Evolutionary conservation across 2,113 vertebrate species (phyloP), one percentile per base, ranked within the genome.

Genomic region (Oncorhynchus keta): DNA sequence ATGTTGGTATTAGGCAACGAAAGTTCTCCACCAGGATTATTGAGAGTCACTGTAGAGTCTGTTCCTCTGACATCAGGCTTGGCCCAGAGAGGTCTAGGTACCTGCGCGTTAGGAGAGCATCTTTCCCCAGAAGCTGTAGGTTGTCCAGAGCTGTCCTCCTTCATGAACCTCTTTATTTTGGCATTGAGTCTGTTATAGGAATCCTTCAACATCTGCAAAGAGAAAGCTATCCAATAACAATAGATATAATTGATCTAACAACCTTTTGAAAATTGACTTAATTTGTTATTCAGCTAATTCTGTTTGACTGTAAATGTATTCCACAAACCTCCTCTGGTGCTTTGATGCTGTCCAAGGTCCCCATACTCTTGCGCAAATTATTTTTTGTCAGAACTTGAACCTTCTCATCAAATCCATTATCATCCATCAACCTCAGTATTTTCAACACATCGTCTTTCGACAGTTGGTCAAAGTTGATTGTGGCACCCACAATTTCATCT

Each of bases 81-180:
- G 32, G 85, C 57, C 24, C 78, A 68, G 20, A 55, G 72, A 18
- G 81, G 61, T 20, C 22, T 72, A 22, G 70, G 11, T 72, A 49
- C 55, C 3, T 76, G 73, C 5, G 30, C 11, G 1, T 74, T 78
- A 5, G 2, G 39, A 26, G 22, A 7, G 45, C 26, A 64, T 1
- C 45, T 62, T 22, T 7, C 72, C 1, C 69, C 72, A 22, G 62
- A 5, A 62, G 68, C 75, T 68, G 72, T 26, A 55, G 3, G 32
- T 64, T 32, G 51, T 72, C 49, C 22, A 16, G 28, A 5, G n/a
- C 22, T 5, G 68, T 83, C 74, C 20, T 30, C 76, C 79, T 62
- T 91, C 76, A 94, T 87, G 72, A 87, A 93, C 84, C 24, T 93
- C 83, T 82, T 93, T 80, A 94, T 91, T 86, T 91, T 94, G 71